Evolutionary conservation across 2,113 vertebrate species (phyloP), one percentile per base, ranked within the genome.

Genomic region (Etheostoma cragini): DNA sequence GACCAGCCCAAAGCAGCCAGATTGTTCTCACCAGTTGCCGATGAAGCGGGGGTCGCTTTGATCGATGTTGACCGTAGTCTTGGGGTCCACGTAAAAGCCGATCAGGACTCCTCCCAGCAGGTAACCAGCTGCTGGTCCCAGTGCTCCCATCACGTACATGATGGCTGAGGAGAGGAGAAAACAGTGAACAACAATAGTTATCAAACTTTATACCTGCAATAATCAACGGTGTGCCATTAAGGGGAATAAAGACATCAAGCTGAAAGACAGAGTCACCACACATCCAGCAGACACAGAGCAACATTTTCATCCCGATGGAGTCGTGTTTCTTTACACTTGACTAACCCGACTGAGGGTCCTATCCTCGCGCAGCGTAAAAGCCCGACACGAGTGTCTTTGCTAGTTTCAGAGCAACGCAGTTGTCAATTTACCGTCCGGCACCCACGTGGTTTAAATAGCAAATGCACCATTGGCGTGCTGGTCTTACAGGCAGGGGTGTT

Each of bases 131-230:
- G 98, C 98, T 15, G 98, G 98, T 33, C 98, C 98, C 13, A 99
- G 96, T 0, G 98, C 98, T 91, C 98, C 98, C 98, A 99, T 99
- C 82, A 99, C 98, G 0, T 99, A 99, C 98, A 99, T 99, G 94
- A 99, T 96, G 64, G 98, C 98, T 92, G 81, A 26, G 21, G 66
- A 24, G n/a, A 65, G 0, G 6, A 54, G 11, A 42, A 11, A 42
- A 42, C 38, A 42, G 38, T 42, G 2, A 42, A 11, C 38, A 42
- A 42, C 35, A 14, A 14, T 0, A 42, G 21, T 21, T 17, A 2
- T 38, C 33, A 58, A 11, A 45, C 2, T 42, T 10, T 24, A 33
- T 1, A 16, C 24, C 54, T 26, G 13, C 54, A 57, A 26, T 6
- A 24, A 70, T 56, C 14, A 1, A 46, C 8, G 38, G 3, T 42